Evolutionary conservation across 2,113 vertebrate species (phyloP).

Genomic region (Nansenia antarctica): DNA sequence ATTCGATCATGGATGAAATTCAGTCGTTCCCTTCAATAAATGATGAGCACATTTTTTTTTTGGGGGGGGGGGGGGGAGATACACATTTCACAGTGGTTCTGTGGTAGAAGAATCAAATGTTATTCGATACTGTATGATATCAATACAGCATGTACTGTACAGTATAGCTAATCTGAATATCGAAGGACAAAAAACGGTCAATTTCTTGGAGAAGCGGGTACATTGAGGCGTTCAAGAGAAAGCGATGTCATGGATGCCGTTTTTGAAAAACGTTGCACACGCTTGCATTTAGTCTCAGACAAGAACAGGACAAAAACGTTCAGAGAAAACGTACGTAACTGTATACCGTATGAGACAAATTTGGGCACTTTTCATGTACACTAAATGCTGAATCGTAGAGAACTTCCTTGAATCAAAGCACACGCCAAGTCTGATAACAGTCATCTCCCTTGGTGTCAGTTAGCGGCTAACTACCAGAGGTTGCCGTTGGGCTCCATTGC

Average conservation of each 20-base stretch:
- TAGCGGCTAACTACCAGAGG: conserved; percentile 14
- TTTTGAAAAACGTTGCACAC: conserved; percentile 1
- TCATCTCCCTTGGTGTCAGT: conserved; percentile 5
- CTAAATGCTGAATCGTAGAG: background rate
- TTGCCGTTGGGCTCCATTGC: conserved; percentile 15
- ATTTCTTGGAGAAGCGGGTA: conserved; percentile 14
- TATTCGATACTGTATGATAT: too few relatives aligned
- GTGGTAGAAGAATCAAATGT: too few relatives aligned
- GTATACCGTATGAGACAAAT: background rate
- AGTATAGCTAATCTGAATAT: background rate
- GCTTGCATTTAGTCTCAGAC: conserved; percentile 1
- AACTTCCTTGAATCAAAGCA: background rate
- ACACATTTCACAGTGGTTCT: too few relatives aligned
- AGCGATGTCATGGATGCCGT: background rate
- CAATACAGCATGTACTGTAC: background rate
- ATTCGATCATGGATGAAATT: background rate
- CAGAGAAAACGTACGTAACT: background rate
- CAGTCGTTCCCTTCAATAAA: too few relatives aligned
- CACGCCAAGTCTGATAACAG: background rate
- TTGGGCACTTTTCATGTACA: conserved; percentile 32
- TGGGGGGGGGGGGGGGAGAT: too few relatives aligned
- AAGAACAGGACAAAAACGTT: background rate
- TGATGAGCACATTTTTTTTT: too few relatives aligned
- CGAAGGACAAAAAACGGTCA: conserved; percentile 20
- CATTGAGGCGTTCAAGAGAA: background rate